phyloP scores from a whole-genome alignment of 2,797 vertebrate genomes.

The Echiichthys vipera region DNA sequence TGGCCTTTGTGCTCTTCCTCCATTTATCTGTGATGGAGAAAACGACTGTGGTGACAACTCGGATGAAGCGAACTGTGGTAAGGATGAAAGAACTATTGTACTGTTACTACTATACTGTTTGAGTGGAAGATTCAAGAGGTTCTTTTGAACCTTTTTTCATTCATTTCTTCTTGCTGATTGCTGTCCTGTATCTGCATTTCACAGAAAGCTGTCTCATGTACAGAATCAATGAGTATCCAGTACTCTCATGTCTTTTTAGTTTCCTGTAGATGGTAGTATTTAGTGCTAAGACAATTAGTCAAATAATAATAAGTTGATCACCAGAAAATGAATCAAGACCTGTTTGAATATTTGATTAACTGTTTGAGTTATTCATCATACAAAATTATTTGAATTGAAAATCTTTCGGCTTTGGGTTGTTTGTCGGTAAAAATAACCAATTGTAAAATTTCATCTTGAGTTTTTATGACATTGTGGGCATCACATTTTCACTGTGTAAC shows the following conservation, averaged over 20 bases:
- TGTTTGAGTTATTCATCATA: neutral
- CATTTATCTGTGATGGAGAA: conserved; percentile 98
- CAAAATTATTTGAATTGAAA: neutral
- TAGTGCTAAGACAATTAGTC: neutral
- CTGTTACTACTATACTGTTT: too few species aligned
- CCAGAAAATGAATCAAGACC: neutral
- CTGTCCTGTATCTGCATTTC: neutral
- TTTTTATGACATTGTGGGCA: neutral
- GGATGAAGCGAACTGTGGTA: conserved; percentile 97
- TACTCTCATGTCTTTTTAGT: neutral
- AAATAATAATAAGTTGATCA: neutral
- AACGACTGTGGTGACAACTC: conserved; percentile 99
- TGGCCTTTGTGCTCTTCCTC: conserved; percentile 96
- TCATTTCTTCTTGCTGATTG: neutral
- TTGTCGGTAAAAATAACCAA: neutral
- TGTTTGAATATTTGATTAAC: neutral
- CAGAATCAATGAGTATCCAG: neutral
- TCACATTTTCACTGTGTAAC: neutral
- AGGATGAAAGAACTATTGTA: conserved; percentile 46
- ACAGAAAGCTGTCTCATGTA: neutral
- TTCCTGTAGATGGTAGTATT: neutral
- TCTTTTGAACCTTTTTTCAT: neutral
- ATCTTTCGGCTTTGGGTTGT: neutral
- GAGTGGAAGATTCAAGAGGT: neutral
- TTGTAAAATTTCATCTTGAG: neutral